Conservation (phyloP, 1,140 invertebrate species). For the Apis florea region DNA sequence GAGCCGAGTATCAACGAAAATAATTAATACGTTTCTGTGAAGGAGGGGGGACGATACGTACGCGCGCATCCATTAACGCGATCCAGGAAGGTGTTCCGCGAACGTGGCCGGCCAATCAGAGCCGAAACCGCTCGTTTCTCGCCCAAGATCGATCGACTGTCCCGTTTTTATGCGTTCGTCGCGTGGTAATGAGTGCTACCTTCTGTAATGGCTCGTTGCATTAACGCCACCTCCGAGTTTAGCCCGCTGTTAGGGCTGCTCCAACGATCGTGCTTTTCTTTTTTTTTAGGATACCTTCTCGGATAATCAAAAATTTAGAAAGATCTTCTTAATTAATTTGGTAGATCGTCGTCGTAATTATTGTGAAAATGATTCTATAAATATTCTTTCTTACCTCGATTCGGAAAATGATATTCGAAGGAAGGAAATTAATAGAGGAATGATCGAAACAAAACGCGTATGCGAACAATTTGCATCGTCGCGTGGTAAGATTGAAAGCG, state of each 20-base stretch:
- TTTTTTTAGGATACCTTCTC: not conserved
- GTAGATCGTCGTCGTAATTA: no score
- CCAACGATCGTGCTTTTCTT: not conserved
- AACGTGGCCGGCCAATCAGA: not conserved
- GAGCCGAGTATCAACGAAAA: slow-evolving; percentile 1
- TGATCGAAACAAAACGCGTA: no score
- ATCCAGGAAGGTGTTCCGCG: slow-evolving; percentile 14
- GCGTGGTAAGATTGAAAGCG: no score
- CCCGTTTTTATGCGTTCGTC: slow-evolving; percentile 33
- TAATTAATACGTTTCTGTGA: slow-evolving; percentile 40
- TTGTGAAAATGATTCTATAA: no score
- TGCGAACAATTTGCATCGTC: no score
- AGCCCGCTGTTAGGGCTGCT: not conserved
- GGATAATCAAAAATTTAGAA: no score
- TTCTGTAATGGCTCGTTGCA: slow-evolving; percentile 40
- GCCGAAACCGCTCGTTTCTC: slow-evolving; percentile 39
- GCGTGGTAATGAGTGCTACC: slow-evolving; percentile 33
- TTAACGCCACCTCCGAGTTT: slow-evolving; percentile 25
- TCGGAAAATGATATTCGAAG: no score
- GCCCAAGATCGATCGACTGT: slow-evolving; percentile 41
- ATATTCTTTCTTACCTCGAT: no score
- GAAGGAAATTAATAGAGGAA: no score
- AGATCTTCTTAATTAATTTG: no score
- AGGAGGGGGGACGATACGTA: slow-evolving; percentile 6
- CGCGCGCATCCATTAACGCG: slow-evolving; percentile 28